Conservation (phyloP, 2,113 vertebrate genomes). For the Embiotoca jacksoni region DNA sequence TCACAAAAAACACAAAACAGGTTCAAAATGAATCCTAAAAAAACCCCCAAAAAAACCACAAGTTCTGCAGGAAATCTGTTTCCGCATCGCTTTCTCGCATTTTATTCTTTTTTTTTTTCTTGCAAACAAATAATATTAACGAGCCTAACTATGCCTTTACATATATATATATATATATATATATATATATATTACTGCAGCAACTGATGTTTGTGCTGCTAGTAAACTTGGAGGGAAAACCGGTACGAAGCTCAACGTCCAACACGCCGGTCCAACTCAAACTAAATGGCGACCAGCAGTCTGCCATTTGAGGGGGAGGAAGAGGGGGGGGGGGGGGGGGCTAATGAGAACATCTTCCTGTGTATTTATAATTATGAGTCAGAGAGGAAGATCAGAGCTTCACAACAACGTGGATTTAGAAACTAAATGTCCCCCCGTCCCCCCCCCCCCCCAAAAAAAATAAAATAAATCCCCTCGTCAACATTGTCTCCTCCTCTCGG, state of each 20-base stretch:
- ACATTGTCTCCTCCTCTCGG: slow-evolving; percentile 52
- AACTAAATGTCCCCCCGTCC: slow-evolving; percentile 66
- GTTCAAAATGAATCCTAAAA: too few relatives aligned
- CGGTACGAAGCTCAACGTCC: neutral
- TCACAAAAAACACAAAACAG: too few relatives aligned
- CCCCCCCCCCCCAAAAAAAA: too few relatives aligned
- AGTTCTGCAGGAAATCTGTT: too few relatives aligned
- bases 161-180: too few relatives aligned
- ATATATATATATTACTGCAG: too few relatives aligned
- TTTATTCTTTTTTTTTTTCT: too few relatives aligned
- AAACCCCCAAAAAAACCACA: too few relatives aligned
- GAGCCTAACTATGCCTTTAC: too few relatives aligned
- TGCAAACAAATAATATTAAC: too few relatives aligned
- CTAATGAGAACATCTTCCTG: neutral
- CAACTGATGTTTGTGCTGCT: neutral
- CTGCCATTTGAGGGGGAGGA: neutral
- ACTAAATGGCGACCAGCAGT: neutral
- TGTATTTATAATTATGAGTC: slow-evolving; percentile 57
- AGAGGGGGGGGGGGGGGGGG: neutral
- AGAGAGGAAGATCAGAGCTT: slow-evolving; percentile 4
- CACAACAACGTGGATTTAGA: slow-evolving; percentile 31
- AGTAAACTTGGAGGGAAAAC: neutral
- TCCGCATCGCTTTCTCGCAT: too few relatives aligned
- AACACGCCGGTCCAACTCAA: neutral
- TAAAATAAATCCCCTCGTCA: slow-evolving; percentile 37